Evolutionary conservation across 2,113 vertebrate genomes (phyloP), one percentile per base, ranked within the genome.

Genomic region (Tetraodon nigroviridis): DNA sequence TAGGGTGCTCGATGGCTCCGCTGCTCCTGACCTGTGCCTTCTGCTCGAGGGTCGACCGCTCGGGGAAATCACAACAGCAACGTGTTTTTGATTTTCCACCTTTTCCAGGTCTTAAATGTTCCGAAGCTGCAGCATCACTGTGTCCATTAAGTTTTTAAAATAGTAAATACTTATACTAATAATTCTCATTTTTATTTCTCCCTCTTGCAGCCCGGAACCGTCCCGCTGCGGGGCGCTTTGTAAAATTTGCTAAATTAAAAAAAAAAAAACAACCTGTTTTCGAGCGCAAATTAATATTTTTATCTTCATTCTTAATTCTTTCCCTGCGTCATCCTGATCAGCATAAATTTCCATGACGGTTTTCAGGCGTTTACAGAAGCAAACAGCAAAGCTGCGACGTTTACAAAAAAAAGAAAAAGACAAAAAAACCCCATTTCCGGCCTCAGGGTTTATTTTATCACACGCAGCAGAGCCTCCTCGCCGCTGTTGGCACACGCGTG

Each of bases 21-120:
- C 71, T 77, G 71, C 40, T 75, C 50, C 59, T 83, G 83, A 87
- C 81, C 84, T 83, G 79, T 83, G 64, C 67, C 76, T 80, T 57
- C 51, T 51, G 60, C 58, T 50, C 24, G 24, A 6, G 24, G 24
- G 24, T 6, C 24, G 5, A 6, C 3, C 24, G 24, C 24, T 27
- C 10, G 32, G 32, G 32, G 62, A 83, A 75, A 76, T 79, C 61
- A 75, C 5, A 53, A 57, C 60, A 57, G 51, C 44, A 57, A 55
- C 53, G 67, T 37, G 32, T 37, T 37, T 37, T 37, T 37, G 3
- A 11, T 2, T 12, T 11, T 37, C 32, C 3, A 3, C 12, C 8
- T 37, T 37, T 37, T 37, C 32, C 32, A 37, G 32, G 10, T 11
- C 10, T 37, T 1, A 37, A 12, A 37, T 37, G 8, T 37, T 37